These are phyloP conservation scores for Drosophila santomea DNA, from an alignment of 1,140 invertebrate genomes.

Conservation along the genomic window DNA sequence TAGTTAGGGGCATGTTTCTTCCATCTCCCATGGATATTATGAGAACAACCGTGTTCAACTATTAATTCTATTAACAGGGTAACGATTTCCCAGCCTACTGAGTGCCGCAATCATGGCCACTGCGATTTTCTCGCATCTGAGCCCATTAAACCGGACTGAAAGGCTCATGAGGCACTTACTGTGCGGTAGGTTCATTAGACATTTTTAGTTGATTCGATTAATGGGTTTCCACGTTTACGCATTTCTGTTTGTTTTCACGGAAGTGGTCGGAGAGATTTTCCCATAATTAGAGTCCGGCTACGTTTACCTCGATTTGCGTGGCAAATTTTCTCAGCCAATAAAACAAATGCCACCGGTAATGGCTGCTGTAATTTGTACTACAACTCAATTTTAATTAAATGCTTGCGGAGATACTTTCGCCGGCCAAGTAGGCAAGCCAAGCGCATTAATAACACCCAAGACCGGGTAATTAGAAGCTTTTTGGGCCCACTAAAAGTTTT, in stretches of 20 bases:
- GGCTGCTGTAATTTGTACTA: slow-evolving; percentile 61
- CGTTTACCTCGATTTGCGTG: slow-evolving; percentile 59
- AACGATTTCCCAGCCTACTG: slow-evolving; percentile 13
- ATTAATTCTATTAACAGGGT: slow-evolving; percentile 27
- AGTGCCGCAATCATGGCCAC: slow-evolving; percentile 13
- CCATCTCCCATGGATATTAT: not conserved
- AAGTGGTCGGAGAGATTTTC: slow-evolving; percentile 72
- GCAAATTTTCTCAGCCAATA: slow-evolving; percentile 78
- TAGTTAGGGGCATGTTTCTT: not conserved
- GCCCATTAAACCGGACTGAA: slow-evolving; percentile 27
- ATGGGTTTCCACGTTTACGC: slow-evolving; percentile 77
- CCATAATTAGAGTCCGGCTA: slow-evolving; percentile 69
- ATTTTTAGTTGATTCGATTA: slow-evolving; percentile 79
- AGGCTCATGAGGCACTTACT: slow-evolving; percentile 45
- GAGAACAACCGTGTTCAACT: not conserved
- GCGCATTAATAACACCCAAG: slow-evolving; percentile 58
- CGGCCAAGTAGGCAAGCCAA: slow-evolving; percentile 51
- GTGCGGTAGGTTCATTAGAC: slow-evolving; percentile 61
- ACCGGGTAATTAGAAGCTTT: slow-evolving; percentile 8
- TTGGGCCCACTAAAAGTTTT: slow-evolving; percentile 24
- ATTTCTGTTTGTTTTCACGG: slow-evolving; percentile 72
- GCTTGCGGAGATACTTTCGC: slow-evolving; percentile 34
- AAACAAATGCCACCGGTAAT: slow-evolving; percentile 77
- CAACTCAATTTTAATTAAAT: slow-evolving; percentile 76
- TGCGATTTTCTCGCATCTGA: slow-evolving; percentile 18